Evolutionary conservation across 2,888 invertebrate genomes (phyloP), one percentile per base, ranked within the genome.

Genomic region (Diarsia rubi): DNA sequence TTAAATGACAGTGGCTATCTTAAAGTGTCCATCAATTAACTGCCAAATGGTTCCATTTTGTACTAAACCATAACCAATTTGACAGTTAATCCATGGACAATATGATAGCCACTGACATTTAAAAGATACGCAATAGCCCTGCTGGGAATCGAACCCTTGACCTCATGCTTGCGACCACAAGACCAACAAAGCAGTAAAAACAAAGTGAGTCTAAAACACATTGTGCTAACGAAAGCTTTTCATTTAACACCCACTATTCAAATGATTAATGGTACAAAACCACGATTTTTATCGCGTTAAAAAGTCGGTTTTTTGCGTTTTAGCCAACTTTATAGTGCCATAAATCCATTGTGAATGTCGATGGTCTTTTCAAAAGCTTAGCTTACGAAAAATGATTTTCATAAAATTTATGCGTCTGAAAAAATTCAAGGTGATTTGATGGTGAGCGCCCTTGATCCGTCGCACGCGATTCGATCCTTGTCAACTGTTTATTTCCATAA

Each of bases 381-480:
- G 65, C 66, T 44, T 71, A 79, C 70, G 37, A 75, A 85, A 86
- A 85, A 73, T 74, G 16, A 76, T 77, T 76, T 83, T 83, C 69
- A 71, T 69, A 69, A 59, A 73, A 82, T 88, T 80, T 87, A 86
- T 81, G 85, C 75, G 83, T 81, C 82, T 85, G 83, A 82, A 85
- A 83, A 77, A 82, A 85, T 81, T 87, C 90, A 90, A 90, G 90
- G 90, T 88, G 81, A 84, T 75, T 60, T 54, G 60, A 60, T 75
- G 80, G 73, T 45, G 72, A 54, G 78, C 77, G 86, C 79, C 89
- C 90, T 89, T 88, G 88, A 86, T 73, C 68, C 31, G 21, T 24
- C 11, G 60, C 90, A 90, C 90, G 90, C 90, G 83, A 90, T 88
- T 71, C 78, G 85, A 88, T 90, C 59, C 70, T 80, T 81, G 72